Evolutionary conservation across 2,888 invertebrate genomes (phyloP).

Genomic region (Apeira syringaria): DNA sequence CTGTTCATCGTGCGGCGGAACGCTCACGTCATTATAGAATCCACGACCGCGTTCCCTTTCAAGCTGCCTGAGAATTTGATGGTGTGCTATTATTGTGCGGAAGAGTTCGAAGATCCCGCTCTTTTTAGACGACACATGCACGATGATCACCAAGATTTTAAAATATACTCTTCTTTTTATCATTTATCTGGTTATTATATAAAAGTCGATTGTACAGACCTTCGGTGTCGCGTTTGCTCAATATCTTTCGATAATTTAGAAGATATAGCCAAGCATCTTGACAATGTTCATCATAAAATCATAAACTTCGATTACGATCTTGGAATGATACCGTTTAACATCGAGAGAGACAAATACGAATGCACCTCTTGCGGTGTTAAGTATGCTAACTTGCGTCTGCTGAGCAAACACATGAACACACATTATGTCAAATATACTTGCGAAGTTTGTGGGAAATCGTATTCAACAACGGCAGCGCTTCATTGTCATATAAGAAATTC

Average conservation of each 20-base stretch:
- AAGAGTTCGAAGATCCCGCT: conserved; percentile 40
- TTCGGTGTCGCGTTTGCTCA: conserved; percentile 46
- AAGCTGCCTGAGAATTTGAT: conserved; percentile 46
- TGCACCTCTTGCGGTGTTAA: conserved; percentile 46
- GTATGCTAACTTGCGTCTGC: conserved; percentile 41
- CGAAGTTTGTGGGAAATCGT: conserved; percentile 51
- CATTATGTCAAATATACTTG: conserved; percentile 51
- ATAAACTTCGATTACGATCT: conserved; percentile 40
- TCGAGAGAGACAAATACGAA: conserved; percentile 36
- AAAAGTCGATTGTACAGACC: conserved; percentile 48
- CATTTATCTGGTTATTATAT: conserved; percentile 4
- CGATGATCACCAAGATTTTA: conserved; percentile 40
- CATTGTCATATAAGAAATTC: conserved; percentile 38
- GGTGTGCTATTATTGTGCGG: conserved; percentile 52
- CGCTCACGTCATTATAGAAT: conserved; percentile 46
- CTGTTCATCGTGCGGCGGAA: conserved; percentile 44
- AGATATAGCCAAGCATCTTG: conserved; percentile 43
- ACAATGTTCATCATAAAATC: conserved; percentile 34
- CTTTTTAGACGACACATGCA: conserved; percentile 44
- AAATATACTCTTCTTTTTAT: conserved; percentile 23
- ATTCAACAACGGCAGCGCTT: conserved; percentile 38
- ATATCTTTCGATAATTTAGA: conserved; percentile 34
- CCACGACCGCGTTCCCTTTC: conserved; percentile 56
- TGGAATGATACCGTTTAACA: conserved; percentile 48
- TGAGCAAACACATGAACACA: conserved; percentile 49